Conservation (phyloP, 2,797 vertebrate genomes). For the Anisognathus igniventris region DNA sequence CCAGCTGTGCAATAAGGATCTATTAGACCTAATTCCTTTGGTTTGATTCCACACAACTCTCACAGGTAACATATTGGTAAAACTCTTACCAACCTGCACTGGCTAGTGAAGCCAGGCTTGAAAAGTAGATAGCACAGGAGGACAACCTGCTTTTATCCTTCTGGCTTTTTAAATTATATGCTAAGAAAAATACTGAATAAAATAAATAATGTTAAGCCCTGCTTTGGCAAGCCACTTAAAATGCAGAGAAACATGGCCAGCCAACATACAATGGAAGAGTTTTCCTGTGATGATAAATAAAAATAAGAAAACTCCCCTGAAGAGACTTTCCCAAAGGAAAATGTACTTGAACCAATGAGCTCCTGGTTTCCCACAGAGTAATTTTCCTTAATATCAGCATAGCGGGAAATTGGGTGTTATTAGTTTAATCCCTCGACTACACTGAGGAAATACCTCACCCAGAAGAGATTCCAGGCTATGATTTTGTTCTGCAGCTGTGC, state of each 20-base stretch:
- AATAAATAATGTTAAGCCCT: neutral
- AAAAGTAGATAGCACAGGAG: neutral
- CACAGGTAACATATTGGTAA: neutral
- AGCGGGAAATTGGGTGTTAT: conserved; percentile 9
- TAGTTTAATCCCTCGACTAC: conserved; percentile 18
- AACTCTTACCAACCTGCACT: neutral
- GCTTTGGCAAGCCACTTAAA: neutral
- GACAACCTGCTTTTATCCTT: neutral
- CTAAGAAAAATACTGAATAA: neutral
- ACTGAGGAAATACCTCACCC: conserved; percentile 33
- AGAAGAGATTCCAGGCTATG: conserved; percentile 7
- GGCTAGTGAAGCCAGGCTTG: neutral
- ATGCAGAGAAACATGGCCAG: neutral
- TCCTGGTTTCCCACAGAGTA: conserved; percentile 15
- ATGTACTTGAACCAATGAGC: neutral
- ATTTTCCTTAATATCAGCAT: neutral
- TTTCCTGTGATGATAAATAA: neutral
- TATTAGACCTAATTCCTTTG: neutral
- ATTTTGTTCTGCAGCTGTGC: conserved; percentile 11
- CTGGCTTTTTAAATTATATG: neutral
- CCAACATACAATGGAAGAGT: neutral
- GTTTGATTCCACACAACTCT: neutral
- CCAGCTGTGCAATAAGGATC: neutral
- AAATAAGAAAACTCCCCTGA: neutral
- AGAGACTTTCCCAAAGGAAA: neutral